These are phyloP conservation scores for Andrena cerasifolii DNA, from an alignment of 1,140 invertebrate genomes.

Conservation along the genomic window DNA sequence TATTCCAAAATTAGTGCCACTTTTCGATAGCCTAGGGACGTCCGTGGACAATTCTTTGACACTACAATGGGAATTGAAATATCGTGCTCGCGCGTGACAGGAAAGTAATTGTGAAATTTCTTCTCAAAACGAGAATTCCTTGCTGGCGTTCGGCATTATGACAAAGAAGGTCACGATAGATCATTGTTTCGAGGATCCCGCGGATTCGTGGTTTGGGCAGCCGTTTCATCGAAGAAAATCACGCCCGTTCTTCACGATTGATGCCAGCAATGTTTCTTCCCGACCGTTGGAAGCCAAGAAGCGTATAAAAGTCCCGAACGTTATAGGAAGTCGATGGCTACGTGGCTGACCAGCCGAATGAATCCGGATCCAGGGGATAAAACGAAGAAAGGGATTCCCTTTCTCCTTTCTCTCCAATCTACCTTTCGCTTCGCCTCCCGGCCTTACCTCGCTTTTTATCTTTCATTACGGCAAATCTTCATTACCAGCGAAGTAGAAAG, in stretches of 20 bases:
- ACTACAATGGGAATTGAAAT: too few relatives aligned
- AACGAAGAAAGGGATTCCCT: slow-evolving; percentile 25
- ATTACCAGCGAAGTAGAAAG: background rate
- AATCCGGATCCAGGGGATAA: slow-evolving; percentile 57
- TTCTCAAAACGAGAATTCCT: background rate
- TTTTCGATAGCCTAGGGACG: too few relatives aligned
- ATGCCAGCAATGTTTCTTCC: slow-evolving; percentile 50
- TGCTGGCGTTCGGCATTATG: slow-evolving; percentile 7
- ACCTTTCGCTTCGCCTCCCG: background rate
- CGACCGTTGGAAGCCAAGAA: slow-evolving; percentile 47
- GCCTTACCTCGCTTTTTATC: background rate
- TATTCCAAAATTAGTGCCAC: too few relatives aligned
- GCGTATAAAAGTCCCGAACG: slow-evolving; percentile 60
- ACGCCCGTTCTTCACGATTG: slow-evolving; percentile 54
- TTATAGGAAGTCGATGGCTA: slow-evolving; percentile 53
- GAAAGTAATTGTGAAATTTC: background rate
- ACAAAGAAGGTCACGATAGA: slow-evolving; percentile 28
- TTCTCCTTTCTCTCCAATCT: slow-evolving; percentile 13
- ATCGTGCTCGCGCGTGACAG: background rate
- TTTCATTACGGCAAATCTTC: slow-evolving; percentile 1
- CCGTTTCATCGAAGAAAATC: slow-evolving; percentile 40
- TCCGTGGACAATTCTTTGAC: too few relatives aligned
- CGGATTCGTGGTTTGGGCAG: slow-evolving; percentile 20
- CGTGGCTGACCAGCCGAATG: slow-evolving; percentile 50
- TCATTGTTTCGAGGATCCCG: slow-evolving; percentile 60